Evolutionary conservation across 1,140 invertebrate genomes (phyloP).

Genomic region (Saxidomus purpurata): DNA sequence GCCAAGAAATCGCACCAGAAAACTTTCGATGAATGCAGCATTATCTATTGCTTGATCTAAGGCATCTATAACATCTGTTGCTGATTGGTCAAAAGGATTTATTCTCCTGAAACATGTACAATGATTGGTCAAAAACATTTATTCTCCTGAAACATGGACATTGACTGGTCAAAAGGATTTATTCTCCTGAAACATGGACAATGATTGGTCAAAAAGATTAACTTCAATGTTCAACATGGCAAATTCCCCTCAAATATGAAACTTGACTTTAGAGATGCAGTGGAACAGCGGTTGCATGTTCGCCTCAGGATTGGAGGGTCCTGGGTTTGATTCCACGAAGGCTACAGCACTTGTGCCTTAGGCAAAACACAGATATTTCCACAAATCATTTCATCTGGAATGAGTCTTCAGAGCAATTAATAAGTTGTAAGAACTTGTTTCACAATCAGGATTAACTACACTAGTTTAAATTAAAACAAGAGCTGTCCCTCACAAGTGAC

Average conservation of each 20-base stretch:
- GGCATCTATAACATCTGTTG: constrained; percentile 72
- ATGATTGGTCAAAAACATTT: constrained; percentile 86
- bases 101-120: constrained; percentile 82
- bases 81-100: constrained; percentile 86
- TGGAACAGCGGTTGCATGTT: too few species aligned
- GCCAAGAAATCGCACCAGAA: constrained; percentile 83
- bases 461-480: too few species aligned
- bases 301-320: too few species aligned
- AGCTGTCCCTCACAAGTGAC: too few species aligned
- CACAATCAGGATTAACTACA: too few species aligned
- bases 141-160: constrained; percentile 82
- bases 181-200: constrained; percentile 82
- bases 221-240: too few species aligned
- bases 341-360: too few species aligned
- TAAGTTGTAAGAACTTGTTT: too few species aligned
- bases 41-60: constrained; percentile 79
- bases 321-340: too few species aligned
- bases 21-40: constrained; percentile 82
- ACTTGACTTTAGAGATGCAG: too few species aligned
- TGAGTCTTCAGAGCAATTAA: too few species aligned
- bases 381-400: not conserved
- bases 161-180: constrained; percentile 86
- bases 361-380: too few species aligned
- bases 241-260: constrained; percentile 81
- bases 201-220: constrained; percentile 86